Percentiles rank a stretch among this genome's conserved stretches.
Evolutionary conservation across 2,888 invertebrate species (phyloP).

Genomic region (Urechis unicinctus): DNA sequence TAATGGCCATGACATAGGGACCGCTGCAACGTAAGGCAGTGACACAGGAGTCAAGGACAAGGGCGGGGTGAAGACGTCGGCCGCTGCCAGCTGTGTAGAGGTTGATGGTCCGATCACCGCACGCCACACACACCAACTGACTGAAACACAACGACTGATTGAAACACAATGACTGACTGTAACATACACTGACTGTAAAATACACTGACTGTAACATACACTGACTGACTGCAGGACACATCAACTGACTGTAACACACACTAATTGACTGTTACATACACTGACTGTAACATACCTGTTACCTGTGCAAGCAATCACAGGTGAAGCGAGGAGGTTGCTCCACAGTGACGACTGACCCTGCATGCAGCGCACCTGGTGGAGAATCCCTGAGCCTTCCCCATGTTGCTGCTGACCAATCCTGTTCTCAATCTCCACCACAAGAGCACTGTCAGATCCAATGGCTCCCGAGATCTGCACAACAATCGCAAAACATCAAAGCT

Average conservation of each 20-base stretch:
- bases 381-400: constrained; percentile 24
- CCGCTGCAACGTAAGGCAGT: constrained; percentile 58
- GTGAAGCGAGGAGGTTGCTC: constrained; percentile 40
- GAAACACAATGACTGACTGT: too few species aligned
- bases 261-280: not conserved
- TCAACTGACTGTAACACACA: too few species aligned
- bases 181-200: too few species aligned
- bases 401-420: too few species aligned
- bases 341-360: constrained; percentile 30
- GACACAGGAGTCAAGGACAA: constrained; percentile 58
- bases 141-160: too few species aligned
- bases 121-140: constrained; percentile 60
- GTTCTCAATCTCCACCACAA: constrained; percentile 40
- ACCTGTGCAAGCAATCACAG: constrained; percentile 33
- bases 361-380: constrained; percentile 35
- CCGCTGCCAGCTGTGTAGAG: constrained; percentile 55
- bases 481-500: not conserved
- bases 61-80: constrained; percentile 54
- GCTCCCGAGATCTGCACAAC: constrained; percentile 25
- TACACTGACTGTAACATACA: too few species aligned
- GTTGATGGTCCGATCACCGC: constrained; percentile 65
- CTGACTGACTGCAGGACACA: too few species aligned
- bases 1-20: constrained; percentile 56
- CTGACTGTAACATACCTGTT: constrained; percentile 26
- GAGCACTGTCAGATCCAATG: constrained; percentile 14